A percentile compares a stretch with the other conserved stretches of the same genome.
Conservation (phyloP, 2,888 invertebrate species). For the Cephus runcator region DNA sequence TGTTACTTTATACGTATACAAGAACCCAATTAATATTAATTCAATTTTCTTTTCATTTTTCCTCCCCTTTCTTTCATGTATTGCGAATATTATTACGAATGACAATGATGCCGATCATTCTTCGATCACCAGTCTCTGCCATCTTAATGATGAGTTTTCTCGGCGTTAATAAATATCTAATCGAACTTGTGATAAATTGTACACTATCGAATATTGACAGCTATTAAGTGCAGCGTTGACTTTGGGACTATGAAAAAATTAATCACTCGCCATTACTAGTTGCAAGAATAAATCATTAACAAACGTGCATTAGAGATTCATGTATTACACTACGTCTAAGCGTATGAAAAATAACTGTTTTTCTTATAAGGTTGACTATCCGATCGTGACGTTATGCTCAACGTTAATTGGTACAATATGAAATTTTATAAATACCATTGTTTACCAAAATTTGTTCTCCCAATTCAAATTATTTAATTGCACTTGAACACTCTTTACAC, state of each 20-base stretch:
- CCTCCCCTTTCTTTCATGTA: background rate
- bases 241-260: background rate
- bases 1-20: constrained; percentile 3
- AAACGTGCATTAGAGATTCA: background rate
- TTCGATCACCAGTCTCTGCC: background rate
- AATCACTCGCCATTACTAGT: background rate
- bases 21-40: background rate
- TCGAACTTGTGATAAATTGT: background rate
- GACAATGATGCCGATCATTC: background rate
- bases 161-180: background rate
- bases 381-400: background rate
- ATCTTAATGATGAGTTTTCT: background rate
- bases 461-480: background rate
- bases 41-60: background rate
- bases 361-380: background rate
- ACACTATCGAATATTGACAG: background rate
- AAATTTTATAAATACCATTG: background rate
- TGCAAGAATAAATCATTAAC: background rate
- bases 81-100: background rate
- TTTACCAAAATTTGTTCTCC: background rate
- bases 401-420: background rate
- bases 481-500: background rate
- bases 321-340: background rate
- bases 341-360: background rate
- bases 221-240: background rate